Percentiles rank a stretch among this genome's conserved stretches.
These are phyloP conservation scores for Micromussa lordhowensis DNA, from an alignment of 92 coral and sea anemone genomes.

Conservation along the genomic window DNA sequence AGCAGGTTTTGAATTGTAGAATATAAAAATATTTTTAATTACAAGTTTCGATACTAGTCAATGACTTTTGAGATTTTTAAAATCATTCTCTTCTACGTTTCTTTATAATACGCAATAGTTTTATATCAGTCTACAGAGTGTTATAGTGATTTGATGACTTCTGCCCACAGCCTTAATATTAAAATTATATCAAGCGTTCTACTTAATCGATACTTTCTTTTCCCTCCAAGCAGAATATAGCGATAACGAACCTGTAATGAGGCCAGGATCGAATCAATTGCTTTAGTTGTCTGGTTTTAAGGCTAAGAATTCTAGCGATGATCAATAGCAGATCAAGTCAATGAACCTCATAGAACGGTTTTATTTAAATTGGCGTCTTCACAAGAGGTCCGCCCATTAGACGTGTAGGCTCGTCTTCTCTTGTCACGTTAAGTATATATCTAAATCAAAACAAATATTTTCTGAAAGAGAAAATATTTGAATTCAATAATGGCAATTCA, in stretches of 20 bases:
- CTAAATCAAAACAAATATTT: neutral
- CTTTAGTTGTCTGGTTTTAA: neutral
- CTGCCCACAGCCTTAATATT: neutral
- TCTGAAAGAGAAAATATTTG: neutral
- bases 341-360: neutral
- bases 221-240: neutral
- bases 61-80: neutral
- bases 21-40: neutral
- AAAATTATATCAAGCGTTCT: neutral
- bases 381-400: neutral
- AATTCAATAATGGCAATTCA: neutral
- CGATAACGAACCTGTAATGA: neutral
- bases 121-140: neutral
- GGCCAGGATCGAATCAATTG: neutral
- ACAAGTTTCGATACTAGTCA: neutral
- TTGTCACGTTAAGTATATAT: too few species aligned
- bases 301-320: neutral
- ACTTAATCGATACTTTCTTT: neutral
- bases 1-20: neutral
- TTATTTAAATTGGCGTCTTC: neutral
- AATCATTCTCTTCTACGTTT: neutral
- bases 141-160: neutral
- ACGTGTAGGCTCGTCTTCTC: neutral
- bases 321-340: neutral
- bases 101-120: neutral